These are phyloP conservation scores for Macrotus californicus DNA, from an alignment of 2,113 vertebrate genomes.

Conservation along the genomic window DNA sequence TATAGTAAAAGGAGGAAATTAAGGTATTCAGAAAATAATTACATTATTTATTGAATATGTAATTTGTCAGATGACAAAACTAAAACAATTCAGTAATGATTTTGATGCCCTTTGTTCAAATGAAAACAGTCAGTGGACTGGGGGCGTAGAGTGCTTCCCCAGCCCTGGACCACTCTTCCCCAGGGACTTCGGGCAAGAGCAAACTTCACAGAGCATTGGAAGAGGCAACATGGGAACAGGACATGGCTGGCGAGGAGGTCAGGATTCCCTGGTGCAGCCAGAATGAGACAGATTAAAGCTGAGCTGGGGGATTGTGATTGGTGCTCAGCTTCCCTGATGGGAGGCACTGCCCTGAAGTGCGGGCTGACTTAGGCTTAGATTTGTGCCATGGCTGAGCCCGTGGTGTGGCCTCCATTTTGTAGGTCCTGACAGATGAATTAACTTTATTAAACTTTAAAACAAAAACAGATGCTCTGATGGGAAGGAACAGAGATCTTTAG, in stretches of 20 bases:
- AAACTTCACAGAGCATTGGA: fast-evolving
- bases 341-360: background rate
- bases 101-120: background rate
- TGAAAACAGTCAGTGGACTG: background rate
- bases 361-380: background rate
- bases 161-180: too few relatives aligned
- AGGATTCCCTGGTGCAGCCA: background rate
- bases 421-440: background rate
- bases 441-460: background rate
- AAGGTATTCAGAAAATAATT: background rate
- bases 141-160: background rate
- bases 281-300: background rate
- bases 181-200: background rate
- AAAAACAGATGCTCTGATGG: background rate
- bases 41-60: background rate
- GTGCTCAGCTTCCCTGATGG: too few relatives aligned
- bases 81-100: background rate
- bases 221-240: background rate
- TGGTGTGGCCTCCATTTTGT: background rate
- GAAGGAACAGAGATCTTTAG: background rate
- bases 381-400: background rate
- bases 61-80: background rate
- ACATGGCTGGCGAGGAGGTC: background rate
- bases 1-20: background rate
- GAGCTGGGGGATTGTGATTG: background rate